Base-by-base conservation (phyloP, 2,888 invertebrate genomes). In the Nezara viridula region DNA sequence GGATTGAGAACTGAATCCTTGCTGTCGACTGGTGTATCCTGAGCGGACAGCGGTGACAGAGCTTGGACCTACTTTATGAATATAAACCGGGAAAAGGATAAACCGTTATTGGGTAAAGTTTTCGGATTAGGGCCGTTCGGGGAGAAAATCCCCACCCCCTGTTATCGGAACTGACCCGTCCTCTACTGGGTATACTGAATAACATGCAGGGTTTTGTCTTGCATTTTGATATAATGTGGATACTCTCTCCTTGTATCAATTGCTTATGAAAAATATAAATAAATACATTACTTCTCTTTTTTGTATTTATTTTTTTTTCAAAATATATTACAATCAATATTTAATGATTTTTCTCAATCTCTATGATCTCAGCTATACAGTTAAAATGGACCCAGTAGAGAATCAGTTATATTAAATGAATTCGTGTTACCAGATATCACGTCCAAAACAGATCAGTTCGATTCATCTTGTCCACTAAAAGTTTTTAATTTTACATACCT, bases 41-140 rank as follows among this genome's bases (percentile, higher is more conserved):
- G n/a, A n/a, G n/a, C n/a, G n/a, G n/a, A n/a, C n/a, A 73, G 37
- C 32, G 66, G 37, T 73, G 66, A 37, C 66, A 7, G 21, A 2
- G n/a, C n/a, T n/a, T n/a, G n/a, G n/a, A n/a, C n/a, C n/a, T n/a
- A n/a, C n/a, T 73, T 73, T 73, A 73, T 73, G 66, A 73, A 73
- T 73, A 73, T 73, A 73, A 73, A 73, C 66, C 66, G 66, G 66
- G 32, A 73, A 32, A 37, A 19, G 66, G 66, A 73, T 73, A 73
- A 73, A 73, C 66, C 66, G 32, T 73, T 73, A 73, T 73, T 73
- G 37, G 66, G 37, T 32, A 73, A 73, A 73, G 66, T 73, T 73
- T 73, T 73, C 32, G 66, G 66, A 37, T 73, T 73, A 32, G 66
- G 37, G 66, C 66, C 66, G 21, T 37, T 27, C 66, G n/a, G n/a